Base-by-base conservation (phyloP, 1,140 invertebrate species). In the Tetramorium simillimum region DNA sequence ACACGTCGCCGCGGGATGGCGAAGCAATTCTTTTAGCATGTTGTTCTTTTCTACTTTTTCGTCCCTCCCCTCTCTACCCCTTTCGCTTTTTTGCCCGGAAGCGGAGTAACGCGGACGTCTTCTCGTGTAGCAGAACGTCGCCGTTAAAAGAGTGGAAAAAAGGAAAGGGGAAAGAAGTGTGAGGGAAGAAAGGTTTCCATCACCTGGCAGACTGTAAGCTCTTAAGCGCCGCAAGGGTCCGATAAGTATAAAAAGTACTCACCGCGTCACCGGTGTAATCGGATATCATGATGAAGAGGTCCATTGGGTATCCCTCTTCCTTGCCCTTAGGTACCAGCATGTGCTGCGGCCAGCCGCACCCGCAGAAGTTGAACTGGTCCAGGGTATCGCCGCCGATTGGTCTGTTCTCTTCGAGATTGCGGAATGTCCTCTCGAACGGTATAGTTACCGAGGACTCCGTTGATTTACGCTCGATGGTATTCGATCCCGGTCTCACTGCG, bases 301-400 rank as follows among this genome's bases (percentile, higher is more conserved):
- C 96, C 92, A 97, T 97, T 0, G 95, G 94, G 92, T 96, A 96
- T 24, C 98, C 98, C 81, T 96, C 96, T 3, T 95, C 93, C 3
- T 94, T 96, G 37, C 98, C 98, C 93, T 97, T 97, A 0, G 98
- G 97, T 37, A 98, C 93, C 1, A 98, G 95, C 97, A 98, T 97
- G 92, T 98, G 97, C 65, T 98, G 96, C 1, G 98, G 98, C 98
- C 98, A 98, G 63, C 98, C 98, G 93, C 98, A 98, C 51, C 98
- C 97, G 93, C 98, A 98, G 96, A 97, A 97, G 93, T 97, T 97
- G 94, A 97, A 97, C 90, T 96, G 95, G 2, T 95, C 92, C 3
- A 96, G 91, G 0, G 93, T 92, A 6, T 96, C 96, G 3, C 93
- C 92, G 40, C 95, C 94, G 0, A 94, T 94, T 3, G 96, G 96